Evolutionary conservation across 1,140 invertebrate species (phyloP).

Genomic region (Drosophila trapezifrons): DNA sequence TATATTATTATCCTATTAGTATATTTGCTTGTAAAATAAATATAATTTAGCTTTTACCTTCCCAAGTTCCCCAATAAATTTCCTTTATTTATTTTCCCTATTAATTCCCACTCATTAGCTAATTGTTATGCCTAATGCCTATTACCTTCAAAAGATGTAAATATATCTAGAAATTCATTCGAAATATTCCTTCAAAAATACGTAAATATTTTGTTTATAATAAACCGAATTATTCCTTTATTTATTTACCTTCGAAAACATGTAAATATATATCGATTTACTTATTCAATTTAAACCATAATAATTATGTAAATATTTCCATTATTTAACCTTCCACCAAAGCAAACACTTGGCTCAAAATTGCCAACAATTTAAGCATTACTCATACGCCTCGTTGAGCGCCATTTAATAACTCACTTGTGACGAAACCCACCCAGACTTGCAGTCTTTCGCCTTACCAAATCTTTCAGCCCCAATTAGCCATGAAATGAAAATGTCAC

Average conservation of each 20-base stretch:
- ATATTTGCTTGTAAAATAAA: background rate
- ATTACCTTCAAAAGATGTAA: background rate
- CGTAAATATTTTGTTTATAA: too few relatives aligned
- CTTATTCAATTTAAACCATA: background rate
- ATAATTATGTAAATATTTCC: slow-evolving; percentile 1
- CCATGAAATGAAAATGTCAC: slow-evolving; percentile 76
- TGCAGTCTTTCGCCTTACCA: background rate
- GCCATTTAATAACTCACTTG: slow-evolving; percentile 58
- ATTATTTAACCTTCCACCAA: background rate
- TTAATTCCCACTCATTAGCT: background rate
- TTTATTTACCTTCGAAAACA: background rate
- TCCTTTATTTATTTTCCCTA: background rate
- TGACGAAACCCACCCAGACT: slow-evolving; percentile 1
- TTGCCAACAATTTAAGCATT: slow-evolving; percentile 20
- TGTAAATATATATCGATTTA: background rate
- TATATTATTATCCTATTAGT: too few relatives aligned
- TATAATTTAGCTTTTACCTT: background rate
- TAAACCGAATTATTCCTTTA: background rate
- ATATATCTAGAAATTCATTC: background rate
- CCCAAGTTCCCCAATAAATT: background rate
- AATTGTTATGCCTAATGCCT: background rate
- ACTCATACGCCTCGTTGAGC: slow-evolving; percentile 46
- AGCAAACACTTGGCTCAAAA: slow-evolving; percentile 1
- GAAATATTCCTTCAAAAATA: too few relatives aligned
- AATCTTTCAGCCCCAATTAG: slow-evolving; percentile 63